phyloP scores from a whole-genome alignment of 2,888 invertebrate genomes.

The Phlogophora meticulosa region DNA sequence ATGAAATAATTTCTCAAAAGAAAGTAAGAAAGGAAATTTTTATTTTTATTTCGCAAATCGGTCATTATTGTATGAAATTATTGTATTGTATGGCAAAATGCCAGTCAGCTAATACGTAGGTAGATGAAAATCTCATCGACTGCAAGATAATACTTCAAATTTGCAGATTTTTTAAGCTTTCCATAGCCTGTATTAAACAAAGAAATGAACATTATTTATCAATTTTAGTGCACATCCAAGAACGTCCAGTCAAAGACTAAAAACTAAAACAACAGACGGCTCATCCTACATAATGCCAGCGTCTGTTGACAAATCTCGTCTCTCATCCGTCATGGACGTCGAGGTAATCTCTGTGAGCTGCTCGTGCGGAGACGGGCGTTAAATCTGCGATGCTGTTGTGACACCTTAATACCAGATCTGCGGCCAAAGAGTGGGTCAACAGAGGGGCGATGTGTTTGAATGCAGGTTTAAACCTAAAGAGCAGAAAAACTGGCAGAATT shows the following conservation, averaged over 20 bases:
- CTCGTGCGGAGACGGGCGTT: conserved; percentile 63
- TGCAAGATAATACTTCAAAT: too few relatives aligned
- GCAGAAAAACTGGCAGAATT: too few relatives aligned
- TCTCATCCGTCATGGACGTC: conserved; percentile 66
- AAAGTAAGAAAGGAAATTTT: too few relatives aligned
- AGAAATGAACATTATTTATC: too few relatives aligned
- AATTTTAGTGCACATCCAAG: background rate
- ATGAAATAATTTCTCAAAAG: too few relatives aligned
- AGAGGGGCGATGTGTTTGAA: background rate
- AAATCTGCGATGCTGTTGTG: conserved; percentile 78
- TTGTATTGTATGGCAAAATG: too few relatives aligned
- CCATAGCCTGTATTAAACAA: too few relatives aligned
- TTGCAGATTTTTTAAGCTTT: too few relatives aligned
- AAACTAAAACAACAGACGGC: conserved; percentile 25
- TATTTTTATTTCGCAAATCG: too few relatives aligned
- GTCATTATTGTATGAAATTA: too few relatives aligned
- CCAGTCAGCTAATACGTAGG: too few relatives aligned
- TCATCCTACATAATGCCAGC: conserved; percentile 43
- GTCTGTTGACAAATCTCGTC: conserved; percentile 56
- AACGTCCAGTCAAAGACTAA: conserved; percentile 23
- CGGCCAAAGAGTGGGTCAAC: conserved; percentile 52
- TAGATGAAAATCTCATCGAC: too few relatives aligned
- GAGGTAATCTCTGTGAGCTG: conserved; percentile 69
- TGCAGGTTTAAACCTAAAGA: background rate
- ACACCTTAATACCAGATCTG: conserved; percentile 73